A percentile compares a stretch with the other conserved stretches of the same genome.
phyloP scores from a whole-genome alignment of 1,140 invertebrate genomes.

The Aphaenogaster ashmeadi region DNA sequence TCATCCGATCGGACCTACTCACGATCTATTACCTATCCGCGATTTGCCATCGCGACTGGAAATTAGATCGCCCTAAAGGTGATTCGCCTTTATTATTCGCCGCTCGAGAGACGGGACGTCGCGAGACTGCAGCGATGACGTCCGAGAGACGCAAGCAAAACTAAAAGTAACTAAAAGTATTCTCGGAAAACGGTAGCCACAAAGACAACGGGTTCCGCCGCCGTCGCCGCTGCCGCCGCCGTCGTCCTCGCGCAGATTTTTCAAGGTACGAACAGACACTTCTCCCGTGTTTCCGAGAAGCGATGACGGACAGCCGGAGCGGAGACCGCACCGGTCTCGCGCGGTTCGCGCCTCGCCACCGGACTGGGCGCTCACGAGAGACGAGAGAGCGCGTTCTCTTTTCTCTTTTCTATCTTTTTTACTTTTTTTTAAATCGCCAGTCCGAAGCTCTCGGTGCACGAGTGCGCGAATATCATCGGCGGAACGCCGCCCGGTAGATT shows the following conservation, averaged over 20 bases:
- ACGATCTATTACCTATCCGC: constrained; percentile 41
- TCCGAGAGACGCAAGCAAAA: constrained; percentile 7
- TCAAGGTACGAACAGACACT: constrained; percentile 75
- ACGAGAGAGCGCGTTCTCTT: constrained; percentile 43
- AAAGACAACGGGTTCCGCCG: constrained; percentile 75
- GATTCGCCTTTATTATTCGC: neutral
- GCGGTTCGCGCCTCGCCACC: constrained; percentile 27
- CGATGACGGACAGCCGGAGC: constrained; percentile 64
- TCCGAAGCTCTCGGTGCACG: constrained; percentile 15
- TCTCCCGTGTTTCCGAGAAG: constrained; percentile 79
- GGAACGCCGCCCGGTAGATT: constrained; percentile 27
- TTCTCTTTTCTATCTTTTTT: constrained; percentile 25
- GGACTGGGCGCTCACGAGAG: constrained; percentile 41
- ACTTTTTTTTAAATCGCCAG: constrained; percentile 22
- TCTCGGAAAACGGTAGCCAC: constrained; percentile 77
- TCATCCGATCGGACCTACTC: constrained; percentile 55
- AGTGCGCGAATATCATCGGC: constrained; percentile 11
- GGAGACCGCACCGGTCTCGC: constrained; percentile 51
- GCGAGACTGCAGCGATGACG: neutral
- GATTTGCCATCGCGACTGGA: constrained; percentile 41
- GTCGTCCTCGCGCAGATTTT: constrained; percentile 71
- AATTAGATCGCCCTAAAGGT: constrained; percentile 16
- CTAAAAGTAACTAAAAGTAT: constrained; percentile 63
- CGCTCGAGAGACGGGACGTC: neutral
- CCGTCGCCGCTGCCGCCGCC: constrained; percentile 59